Evolutionary conservation across 2,797 vertebrate genomes (phyloP).

Genomic region (Holocentrus rufus): DNA sequence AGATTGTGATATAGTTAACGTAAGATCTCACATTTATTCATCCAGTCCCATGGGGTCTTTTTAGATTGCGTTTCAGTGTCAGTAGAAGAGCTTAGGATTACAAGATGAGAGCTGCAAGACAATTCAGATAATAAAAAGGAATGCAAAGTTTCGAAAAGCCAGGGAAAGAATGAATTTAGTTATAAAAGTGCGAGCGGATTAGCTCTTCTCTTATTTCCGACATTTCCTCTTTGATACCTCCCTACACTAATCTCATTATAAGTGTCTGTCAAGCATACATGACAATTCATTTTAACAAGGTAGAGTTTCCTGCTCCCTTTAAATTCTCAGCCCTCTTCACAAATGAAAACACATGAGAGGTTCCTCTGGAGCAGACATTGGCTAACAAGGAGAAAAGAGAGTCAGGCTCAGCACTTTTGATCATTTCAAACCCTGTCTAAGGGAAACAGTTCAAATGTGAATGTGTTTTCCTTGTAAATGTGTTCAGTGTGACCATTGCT

Average conservation of each 20-base stretch:
- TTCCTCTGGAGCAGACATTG: conserved; percentile 59
- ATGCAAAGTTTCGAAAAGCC: conserved; percentile 63
- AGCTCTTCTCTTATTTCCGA: conserved; percentile 71
- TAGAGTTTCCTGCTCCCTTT: conserved; percentile 65
- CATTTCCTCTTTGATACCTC: conserved; percentile 74
- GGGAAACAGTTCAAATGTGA: conserved; percentile 67
- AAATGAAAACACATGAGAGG: conserved; percentile 80
- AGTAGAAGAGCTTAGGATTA: conserved; percentile 56
- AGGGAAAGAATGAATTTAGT: conserved; percentile 60
- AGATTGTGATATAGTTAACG: conserved; percentile 38
- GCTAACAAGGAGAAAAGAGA: conserved; percentile 66
- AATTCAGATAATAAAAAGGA: conserved; percentile 67
- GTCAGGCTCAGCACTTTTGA: conserved; percentile 70
- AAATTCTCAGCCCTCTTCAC: conserved; percentile 60
- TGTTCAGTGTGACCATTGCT: conserved; percentile 63
- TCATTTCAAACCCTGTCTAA: conserved; percentile 67
- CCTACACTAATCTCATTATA: conserved; percentile 80
- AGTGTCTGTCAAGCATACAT: conserved; percentile 78
- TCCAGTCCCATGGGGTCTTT: conserved; percentile 38
- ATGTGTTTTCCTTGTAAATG: conserved; percentile 68
- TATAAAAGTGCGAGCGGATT: conserved; percentile 69
- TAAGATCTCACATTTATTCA: conserved; percentile 40
- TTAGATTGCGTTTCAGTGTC: conserved; percentile 40
- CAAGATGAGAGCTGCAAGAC: conserved; percentile 57
- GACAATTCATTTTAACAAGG: conserved; percentile 79